Evolutionary conservation across 2,797 vertebrate genomes (phyloP).

Genomic region (Linurgus olivaceus): DNA sequence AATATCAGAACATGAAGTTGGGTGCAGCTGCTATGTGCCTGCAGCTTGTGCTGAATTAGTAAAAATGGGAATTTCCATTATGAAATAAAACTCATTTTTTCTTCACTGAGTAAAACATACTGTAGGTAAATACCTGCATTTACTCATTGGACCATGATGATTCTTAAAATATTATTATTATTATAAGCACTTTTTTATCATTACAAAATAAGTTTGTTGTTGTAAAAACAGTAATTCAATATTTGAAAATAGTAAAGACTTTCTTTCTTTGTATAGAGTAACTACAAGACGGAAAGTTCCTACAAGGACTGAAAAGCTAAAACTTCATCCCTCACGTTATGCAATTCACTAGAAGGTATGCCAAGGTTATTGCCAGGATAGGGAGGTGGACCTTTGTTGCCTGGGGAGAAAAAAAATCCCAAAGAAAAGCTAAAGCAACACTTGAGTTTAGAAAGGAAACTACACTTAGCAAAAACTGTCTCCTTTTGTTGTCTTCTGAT

Average conservation of each 20-base stretch:
- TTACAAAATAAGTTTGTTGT: not conserved
- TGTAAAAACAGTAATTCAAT: not conserved
- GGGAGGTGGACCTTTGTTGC: not conserved
- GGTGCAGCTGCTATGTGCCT: not conserved
- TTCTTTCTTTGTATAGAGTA: not conserved
- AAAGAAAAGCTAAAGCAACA: not conserved
- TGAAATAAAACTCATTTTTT: not conserved
- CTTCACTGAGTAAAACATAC: not conserved
- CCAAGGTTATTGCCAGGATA: not conserved
- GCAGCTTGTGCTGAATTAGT: not conserved
- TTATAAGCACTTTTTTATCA: not conserved
- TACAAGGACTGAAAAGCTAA: not conserved
- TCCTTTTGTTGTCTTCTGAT: not conserved
- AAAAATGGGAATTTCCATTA: not conserved
- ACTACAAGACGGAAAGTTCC: not conserved
- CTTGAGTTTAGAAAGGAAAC: not conserved
- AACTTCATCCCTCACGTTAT: not conserved
- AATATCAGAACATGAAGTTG: not conserved
- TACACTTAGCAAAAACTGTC: not conserved
- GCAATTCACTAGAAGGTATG: not conserved
- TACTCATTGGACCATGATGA: not conserved
- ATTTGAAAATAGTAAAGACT: not conserved
- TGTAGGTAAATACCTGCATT: not conserved
- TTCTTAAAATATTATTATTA: not conserved
- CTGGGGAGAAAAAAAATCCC: fast-evolving